Conservation (phyloP, 2,113 vertebrate genomes). For the Corynorhinus townsendii region DNA sequence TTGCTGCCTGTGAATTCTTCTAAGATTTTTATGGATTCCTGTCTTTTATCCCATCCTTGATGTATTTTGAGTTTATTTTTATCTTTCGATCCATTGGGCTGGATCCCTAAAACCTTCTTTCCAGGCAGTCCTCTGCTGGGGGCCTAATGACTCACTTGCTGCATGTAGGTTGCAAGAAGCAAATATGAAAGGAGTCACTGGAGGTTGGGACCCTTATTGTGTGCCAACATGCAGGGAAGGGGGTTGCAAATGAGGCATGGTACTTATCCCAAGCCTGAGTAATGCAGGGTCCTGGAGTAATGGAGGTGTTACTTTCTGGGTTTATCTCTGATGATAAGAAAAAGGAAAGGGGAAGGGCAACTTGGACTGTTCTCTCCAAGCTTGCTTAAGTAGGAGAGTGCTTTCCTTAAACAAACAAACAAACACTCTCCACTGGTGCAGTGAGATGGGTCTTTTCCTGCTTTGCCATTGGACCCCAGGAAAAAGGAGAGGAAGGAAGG, state of each 20-base stretch:
- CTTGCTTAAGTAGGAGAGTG: neutral
- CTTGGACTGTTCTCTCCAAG: neutral
- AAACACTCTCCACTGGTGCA: too few species aligned
- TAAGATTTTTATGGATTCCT: too few species aligned
- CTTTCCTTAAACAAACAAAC: neutral
- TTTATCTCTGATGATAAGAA: neutral
- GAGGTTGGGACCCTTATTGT: neutral
- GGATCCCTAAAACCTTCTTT: neutral
- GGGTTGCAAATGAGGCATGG: neutral
- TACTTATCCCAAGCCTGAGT: neutral
- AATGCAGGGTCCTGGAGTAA: neutral
- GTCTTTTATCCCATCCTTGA: too few species aligned
- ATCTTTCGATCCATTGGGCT: neutral
- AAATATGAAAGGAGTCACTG: neutral
- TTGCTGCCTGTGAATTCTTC: too few species aligned
- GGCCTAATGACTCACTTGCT: neutral
- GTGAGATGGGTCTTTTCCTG: neutral
- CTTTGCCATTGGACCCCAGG: neutral
- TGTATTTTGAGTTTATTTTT: too few species aligned
- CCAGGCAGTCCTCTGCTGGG: neutral
- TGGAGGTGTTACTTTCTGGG: neutral
- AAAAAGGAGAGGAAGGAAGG: neutral
- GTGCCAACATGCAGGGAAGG: neutral
- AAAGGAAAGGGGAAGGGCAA: neutral
- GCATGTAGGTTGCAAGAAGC: neutral